These are phyloP conservation scores for Harpagoxenus sublaevis DNA, from an alignment of 2,888 invertebrate species.

Conservation along the genomic window DNA sequence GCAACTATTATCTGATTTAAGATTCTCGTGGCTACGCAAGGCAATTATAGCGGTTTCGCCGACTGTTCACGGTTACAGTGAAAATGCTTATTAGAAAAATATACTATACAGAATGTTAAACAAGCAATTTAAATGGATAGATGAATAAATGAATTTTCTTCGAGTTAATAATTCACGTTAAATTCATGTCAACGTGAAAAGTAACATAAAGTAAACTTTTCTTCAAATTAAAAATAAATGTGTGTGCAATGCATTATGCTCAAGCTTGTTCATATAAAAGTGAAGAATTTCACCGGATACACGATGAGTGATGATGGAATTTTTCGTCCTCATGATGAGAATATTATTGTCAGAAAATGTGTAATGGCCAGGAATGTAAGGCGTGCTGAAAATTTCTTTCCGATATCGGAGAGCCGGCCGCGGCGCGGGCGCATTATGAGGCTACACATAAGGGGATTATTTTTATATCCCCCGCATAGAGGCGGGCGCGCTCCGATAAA, in stretches of 20 bases:
- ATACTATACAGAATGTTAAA: not conserved
- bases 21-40: not conserved
- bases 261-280: constrained; percentile 3
- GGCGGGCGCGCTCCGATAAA: constrained; percentile 22
- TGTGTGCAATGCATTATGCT: not conserved
- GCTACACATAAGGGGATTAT: constrained; percentile 24
- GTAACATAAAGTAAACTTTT: not conserved
- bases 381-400: constrained; percentile 46
- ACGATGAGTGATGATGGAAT: not conserved
- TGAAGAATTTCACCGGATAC: constrained; percentile 6
- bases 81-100: not conserved
- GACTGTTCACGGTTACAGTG: not conserved
- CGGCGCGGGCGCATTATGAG: not conserved
- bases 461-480: constrained; percentile 27
- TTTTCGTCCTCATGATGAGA: constrained; percentile 11
- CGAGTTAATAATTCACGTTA: not conserved
- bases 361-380: constrained; percentile 17
- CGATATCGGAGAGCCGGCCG: constrained; percentile 17
- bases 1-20: not conserved
- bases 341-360: constrained; percentile 39
- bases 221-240: not conserved
- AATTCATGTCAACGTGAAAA: not conserved
- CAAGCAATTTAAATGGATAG: not conserved
- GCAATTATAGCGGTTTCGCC: not conserved
- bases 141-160: not conserved